Evolutionary conservation across 2,888 invertebrate species (phyloP), one percentile per base, ranked within the genome.

Genomic region (Pachymerium ferrugineum): DNA sequence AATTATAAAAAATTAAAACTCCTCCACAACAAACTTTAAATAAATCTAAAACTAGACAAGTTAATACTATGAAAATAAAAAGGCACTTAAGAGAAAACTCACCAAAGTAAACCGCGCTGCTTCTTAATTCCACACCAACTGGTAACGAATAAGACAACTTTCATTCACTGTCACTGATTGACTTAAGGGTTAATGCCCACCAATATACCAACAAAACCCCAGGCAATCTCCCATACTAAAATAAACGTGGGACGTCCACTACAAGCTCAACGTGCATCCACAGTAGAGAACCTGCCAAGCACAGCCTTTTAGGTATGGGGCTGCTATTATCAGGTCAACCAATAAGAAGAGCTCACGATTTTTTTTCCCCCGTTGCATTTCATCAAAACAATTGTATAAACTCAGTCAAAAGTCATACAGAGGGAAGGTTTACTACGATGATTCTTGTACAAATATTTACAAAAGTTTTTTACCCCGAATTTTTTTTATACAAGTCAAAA

Each of bases 241-340:
- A 19, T 22, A 47, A 47, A 47, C 19, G 14, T 47, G 47, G 16
- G 47, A 19, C 22, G 47, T 47, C 22, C 47, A 47, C 1, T 3
- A 8, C 16, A 47, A 19, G 47, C 47, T 47, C 47, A 1, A 47
- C 16, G 47, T 47, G 47, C 47, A 47, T 1, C 16, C 47, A 47
- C 47, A 47, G 47, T 47, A 19, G 19, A 47, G 47, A 47, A 47
- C 47, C 47, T 47, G 47, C 47, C 47, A 47, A 47, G 47, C 47
- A 47, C 16, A 47, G 6, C 12, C 47, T 47, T 47, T 47, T n/a
- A n/a, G n/a, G n/a, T n/a, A 47, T 22, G 47, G 47, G 47, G 47
- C 47, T 22, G 19, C 16, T 22, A 47, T 47, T 47, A 47, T 47
- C 47, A 47, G 47, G 47, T 47, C 47, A 47, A 47, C 47, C 47